Evolutionary conservation across 2,113 vertebrate genomes (phyloP).

Genomic region (Gymnorhina tibicen): DNA sequence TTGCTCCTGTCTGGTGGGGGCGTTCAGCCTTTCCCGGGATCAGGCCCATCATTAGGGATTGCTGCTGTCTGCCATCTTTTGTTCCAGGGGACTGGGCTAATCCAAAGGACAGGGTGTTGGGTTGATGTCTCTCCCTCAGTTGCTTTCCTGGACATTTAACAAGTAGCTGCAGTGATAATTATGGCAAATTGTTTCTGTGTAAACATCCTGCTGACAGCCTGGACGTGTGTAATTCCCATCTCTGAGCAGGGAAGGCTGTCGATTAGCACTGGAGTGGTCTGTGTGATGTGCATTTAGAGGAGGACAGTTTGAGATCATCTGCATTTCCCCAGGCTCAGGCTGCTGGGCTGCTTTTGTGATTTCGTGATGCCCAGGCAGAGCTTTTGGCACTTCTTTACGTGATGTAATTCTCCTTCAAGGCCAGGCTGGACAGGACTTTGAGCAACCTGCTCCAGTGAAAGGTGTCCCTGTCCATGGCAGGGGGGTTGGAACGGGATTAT

Average conservation of each 20-base stretch:
- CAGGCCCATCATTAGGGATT: neutral
- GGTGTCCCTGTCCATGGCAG: neutral
- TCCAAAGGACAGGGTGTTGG: neutral
- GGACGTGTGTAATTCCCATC: neutral
- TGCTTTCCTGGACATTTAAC: neutral
- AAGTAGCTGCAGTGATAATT: neutral
- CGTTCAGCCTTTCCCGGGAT: neutral
- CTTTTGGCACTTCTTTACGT: neutral
- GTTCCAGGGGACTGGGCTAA: neutral
- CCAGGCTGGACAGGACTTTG: neutral
- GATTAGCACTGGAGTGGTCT: neutral
- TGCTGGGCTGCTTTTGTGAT: neutral
- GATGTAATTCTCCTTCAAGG: neutral
- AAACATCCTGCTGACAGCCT: neutral
- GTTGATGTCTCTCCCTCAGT: neutral
- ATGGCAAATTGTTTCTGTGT: neutral
- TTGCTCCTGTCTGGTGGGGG: neutral
- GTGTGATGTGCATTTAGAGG: neutral
- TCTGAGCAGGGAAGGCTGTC: neutral
- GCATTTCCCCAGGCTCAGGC: neutral
- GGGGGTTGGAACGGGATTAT: neutral
- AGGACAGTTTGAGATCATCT: neutral
- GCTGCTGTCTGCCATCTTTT: neutral
- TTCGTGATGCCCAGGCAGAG: neutral
- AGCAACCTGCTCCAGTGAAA: neutral